These are phyloP conservation scores for Vimba vimba DNA, from an alignment of 2,113 vertebrate genomes.

Conservation along the genomic window DNA sequence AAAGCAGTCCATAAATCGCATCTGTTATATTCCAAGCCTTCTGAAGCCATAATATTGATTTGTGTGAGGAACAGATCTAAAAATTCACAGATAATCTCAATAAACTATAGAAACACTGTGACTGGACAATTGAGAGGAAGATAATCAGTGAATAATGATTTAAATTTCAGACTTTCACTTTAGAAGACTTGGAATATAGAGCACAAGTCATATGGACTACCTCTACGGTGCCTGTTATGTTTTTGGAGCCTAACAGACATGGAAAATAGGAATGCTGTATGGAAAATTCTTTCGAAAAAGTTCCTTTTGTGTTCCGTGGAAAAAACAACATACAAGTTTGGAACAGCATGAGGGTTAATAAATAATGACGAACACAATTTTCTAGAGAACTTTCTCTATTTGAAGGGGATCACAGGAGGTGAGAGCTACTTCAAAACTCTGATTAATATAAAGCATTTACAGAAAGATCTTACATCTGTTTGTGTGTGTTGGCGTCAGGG, in stretches of 20 bases:
- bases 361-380: neutral
- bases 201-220: neutral
- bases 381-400: conserved; percentile 1
- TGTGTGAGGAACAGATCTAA: neutral
- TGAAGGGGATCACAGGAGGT: neutral
- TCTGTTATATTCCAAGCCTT: neutral
- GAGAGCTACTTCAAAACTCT: neutral
- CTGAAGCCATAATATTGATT: neutral
- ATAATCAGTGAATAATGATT: neutral
- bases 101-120: neutral
- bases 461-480: neutral
- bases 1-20: neutral
- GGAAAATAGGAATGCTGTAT: neutral
- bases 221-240: neutral
- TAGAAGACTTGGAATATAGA: neutral
- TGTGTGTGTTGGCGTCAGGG: neutral
- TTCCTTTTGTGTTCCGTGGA: neutral
- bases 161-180: neutral
- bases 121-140: neutral
- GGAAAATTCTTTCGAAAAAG: neutral
- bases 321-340: neutral
- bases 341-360: conserved; percentile 1
- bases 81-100: neutral
- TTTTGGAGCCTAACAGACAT: neutral
- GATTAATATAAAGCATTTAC: neutral